Percentiles rank a stretch among this genome's conserved stretches.
Evolutionary conservation across 2,797 vertebrate genomes (phyloP).

Genomic region (Sebastes kiyomatsui): DNA sequence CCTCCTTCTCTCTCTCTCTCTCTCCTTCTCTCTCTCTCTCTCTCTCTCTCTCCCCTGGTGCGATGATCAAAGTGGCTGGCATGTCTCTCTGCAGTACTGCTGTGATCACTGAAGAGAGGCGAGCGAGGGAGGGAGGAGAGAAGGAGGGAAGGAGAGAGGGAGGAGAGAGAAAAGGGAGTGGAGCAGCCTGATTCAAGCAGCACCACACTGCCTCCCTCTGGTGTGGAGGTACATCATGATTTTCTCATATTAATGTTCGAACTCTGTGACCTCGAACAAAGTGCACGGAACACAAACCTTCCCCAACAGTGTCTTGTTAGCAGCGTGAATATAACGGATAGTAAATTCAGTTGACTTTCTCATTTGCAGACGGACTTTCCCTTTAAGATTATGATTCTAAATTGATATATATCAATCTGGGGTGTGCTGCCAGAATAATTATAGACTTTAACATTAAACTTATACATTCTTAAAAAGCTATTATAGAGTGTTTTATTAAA

Average conservation of each 20-base stretch:
- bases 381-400: not conserved
- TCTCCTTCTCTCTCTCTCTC: not conserved
- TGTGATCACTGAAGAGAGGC: conserved; percentile 72
- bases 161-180: conserved; percentile 32
- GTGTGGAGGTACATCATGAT: conserved; percentile 43
- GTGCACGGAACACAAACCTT: not conserved
- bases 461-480: not conserved
- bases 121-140: conserved; percentile 6
- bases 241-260: not conserved
- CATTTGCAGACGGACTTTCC: not conserved
- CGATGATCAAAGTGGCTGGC: conserved; percentile 73
- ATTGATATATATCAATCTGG: not conserved
- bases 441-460: not conserved
- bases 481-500: not conserved
- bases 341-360: too few species aligned
- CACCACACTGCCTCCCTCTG: conserved; percentile 65
- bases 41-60: conserved; percentile 47
- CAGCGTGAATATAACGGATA: not conserved
- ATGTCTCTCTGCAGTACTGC: conserved; percentile 76
- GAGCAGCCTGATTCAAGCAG: not conserved
- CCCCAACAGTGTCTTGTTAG: not conserved
- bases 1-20: not conserved
- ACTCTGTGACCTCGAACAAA: conserved; percentile 21
- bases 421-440: not conserved
- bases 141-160: not conserved